A percentile compares a stretch with the other conserved stretches of the same genome.
These are phyloP conservation scores for Mus pahari DNA, from an alignment of 2,113 vertebrate genomes.

Conservation along the genomic window DNA sequence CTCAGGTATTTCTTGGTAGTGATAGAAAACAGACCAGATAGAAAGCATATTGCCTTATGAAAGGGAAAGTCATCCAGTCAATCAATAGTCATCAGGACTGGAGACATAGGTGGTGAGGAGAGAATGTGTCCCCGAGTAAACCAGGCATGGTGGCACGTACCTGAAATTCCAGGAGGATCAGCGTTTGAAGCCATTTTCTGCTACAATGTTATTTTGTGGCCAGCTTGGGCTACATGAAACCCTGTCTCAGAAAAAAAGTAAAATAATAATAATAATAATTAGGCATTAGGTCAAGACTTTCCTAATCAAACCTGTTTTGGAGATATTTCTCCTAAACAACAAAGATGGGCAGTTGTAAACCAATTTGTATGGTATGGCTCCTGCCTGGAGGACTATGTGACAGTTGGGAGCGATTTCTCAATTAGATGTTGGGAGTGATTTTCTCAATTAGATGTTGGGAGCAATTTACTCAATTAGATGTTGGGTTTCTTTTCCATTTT, in stretches of 20 bases:
- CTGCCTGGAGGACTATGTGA: not conserved
- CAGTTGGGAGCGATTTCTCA: not conserved
- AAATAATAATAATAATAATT: not conserved
- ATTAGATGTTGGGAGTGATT: not conserved
- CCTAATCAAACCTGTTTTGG: not conserved
- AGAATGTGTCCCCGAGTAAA: not conserved
- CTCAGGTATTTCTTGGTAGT: not conserved
- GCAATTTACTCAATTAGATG: not conserved
- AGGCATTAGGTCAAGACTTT: not conserved
- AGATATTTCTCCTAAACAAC: not conserved
- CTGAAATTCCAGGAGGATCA: not conserved
- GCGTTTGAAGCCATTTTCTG: not conserved
- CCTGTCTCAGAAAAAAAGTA: not conserved
- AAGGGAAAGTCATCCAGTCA: not conserved
- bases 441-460: not conserved
- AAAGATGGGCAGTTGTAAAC: not conserved
- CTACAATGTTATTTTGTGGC: not conserved
- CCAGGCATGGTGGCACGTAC: accelerated
- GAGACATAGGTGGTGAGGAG: not conserved
- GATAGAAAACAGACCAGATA: not conserved
- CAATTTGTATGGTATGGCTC: not conserved
- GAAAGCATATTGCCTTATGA: not conserved
- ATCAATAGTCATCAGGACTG: not conserved
- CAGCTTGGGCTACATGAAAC: not conserved
- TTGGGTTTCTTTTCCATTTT: not conserved